Base-by-base conservation (phyloP, 1,140 invertebrate genomes). In the Drosophila nigromelanica region DNA sequence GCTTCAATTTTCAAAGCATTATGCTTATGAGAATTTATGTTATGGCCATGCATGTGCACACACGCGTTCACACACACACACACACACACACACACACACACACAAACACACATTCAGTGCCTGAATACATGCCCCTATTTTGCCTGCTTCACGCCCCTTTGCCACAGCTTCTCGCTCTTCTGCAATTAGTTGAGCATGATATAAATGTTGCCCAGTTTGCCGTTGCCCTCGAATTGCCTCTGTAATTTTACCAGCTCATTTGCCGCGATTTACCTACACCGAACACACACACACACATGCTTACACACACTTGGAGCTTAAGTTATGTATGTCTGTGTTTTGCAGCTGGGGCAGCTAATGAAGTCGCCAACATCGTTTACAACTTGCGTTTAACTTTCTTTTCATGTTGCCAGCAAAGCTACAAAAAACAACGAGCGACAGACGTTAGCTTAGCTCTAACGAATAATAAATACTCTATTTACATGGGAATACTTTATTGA, bases 1-100 rank as follows among this genome's bases (percentile, higher is more conserved):
- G 82, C 82, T 87, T 76, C 78, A 87, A 89, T 89, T 89, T 70
- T 76, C 71, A 82, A 87, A 81, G 78, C 82, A 87, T 87, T 87
- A 87, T 80, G 83, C 82, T 87, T 87, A 87, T 87, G 83, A 87
- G 82, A 87, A 87, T 87, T 87, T 82, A 87, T 89, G 83, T 76
- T 55, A 87, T 87, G 82, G 66, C 72, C 52, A 50, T 58, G 50
- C 30, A 61, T 58, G 55, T 43, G 55, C 45, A 50, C 52, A 48
- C 51, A 50, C 43, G 40, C 47, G 73, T 47, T 51, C 55, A 72
- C 68, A 64, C 48, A 51, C 58, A 43, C 55, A 55, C 42, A 60
- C 43, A 69, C 47, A 51, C 24, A 60, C 18, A 21, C 66, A 52
- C 27, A 72, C 42, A 47, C 24, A 39, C 33, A 52, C 33, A 45